Base-by-base conservation (phyloP, 2,888 invertebrate species). In the Hypselothyrea guttata region DNA sequence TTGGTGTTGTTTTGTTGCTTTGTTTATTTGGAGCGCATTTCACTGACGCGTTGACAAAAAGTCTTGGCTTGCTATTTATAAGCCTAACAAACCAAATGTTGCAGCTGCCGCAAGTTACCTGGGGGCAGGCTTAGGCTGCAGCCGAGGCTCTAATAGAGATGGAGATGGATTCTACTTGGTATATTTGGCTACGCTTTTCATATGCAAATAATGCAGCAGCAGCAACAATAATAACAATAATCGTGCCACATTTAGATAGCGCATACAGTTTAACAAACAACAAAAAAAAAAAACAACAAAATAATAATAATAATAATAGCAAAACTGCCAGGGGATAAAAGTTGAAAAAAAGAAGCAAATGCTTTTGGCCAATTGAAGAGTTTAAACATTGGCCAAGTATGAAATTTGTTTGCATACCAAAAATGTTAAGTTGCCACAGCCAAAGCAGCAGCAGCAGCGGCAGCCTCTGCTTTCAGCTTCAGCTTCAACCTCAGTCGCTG, bases 331-430 rank as follows among this genome's bases (percentile, higher is more conserved):
- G 15, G 27, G 27, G 12, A 15, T 16, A 1, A 22, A 13, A 12
- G 30, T 11, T 9, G 16, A 30, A 5, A 9, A 28, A 9, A 7
- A 7, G 40, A 30, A 11, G 22, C 30, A 41, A 82, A 46, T 75
- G 86, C 82, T 86, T 77, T 75, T 58, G 81, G 82, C 86, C 82
- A 86, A 82, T 86, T 82, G 82, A 84, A 81, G 82, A 84, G 84
- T 75, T 86, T 84, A 84, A 82, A 64, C 84, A 82, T 86, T 82
- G 86, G 84, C 86, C 84, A 82, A 86, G 82, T 82, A 82, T 81
- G 68, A 84, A 74, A 75, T 81, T 82, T 84, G 71, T 84, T 82
- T 82, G 84, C 84, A 71, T 71, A 68, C 76, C 61, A 69, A 75
- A 71, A 75, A 75, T 72, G 75, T 75, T 75, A 75, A 75, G 75